Base-by-base conservation (phyloP, 1,140 invertebrate genomes). In the Saccostrea cuccullata region DNA sequence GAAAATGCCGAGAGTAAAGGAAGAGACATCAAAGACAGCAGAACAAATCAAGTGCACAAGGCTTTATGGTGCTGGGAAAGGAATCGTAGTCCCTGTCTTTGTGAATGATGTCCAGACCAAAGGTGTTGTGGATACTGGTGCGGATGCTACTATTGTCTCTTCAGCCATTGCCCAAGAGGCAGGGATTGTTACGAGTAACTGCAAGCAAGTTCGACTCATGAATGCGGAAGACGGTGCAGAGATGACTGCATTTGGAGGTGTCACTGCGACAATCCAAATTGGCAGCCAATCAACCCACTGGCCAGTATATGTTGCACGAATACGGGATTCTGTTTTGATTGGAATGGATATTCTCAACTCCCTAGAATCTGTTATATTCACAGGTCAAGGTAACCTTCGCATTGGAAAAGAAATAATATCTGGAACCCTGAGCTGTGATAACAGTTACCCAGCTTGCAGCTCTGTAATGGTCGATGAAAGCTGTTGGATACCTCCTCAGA, bases 111-210 rank as follows among this genome's bases (percentile, higher is more conserved):
- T 85, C 11, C n/a, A 8, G 55, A n/a, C 55, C 13, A 85, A 60
- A 60, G 55, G 26, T 15, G 12, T 64, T 11, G 11, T 60, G 15
- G 84, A 85, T n/a, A 85, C 84, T 30, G 84, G 56, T 3, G 56
- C 56, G 3, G 64, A 86, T 86, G 60, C 17, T 9, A 73, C 85
- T 86, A 47, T 73, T 3, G 55, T 73, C 9, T 73, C 30, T 20
- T 64, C 47, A 17, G 9, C n/a, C n/a, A n/a, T n/a, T n/a, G n/a
- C n/a, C n/a, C n/a, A n/a, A n/a, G n/a, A n/a, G n/a, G n/a, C n/a
- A n/a, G 13, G 64, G 4, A 73, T 86, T 26, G n/a, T 17, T 2
- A 15, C 20, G 13, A 1, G 23, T 15, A 12, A 40, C 4, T 47
- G 26, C 30, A 26, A 23, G 64, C 13, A 6, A 17, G 23, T 0